Evolutionary conservation across 2,113 vertebrate species (phyloP).

Genomic region (Sphyrna mokarran): DNA sequence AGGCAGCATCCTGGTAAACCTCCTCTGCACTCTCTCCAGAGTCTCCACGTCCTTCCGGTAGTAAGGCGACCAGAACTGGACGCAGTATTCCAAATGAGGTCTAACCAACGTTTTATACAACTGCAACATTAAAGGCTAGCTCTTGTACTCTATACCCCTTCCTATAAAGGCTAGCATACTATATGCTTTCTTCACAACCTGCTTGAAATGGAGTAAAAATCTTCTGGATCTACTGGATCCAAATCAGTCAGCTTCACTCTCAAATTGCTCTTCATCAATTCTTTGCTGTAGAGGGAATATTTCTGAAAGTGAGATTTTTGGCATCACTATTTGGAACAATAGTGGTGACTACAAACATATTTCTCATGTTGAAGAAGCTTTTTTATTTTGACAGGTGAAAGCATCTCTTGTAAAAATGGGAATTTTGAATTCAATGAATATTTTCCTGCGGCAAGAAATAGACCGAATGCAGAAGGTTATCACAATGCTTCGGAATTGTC

Average conservation of each 20-base stretch:
- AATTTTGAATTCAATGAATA: slow-evolving; percentile 65
- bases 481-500: slow-evolving; percentile 50
- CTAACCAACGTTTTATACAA: too few relatives aligned
- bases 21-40: too few relatives aligned
- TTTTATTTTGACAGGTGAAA: slow-evolving; percentile 55
- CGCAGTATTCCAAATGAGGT: too few relatives aligned
- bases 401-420: slow-evolving; percentile 62
- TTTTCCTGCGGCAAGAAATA: slow-evolving; percentile 68
- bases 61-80: too few relatives aligned
- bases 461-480: slow-evolving; percentile 67
- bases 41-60: too few relatives aligned
- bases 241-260: not conserved
- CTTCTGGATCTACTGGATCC: not conserved
- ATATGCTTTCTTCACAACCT: too few relatives aligned
- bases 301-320: not conserved
- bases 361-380: not conserved
- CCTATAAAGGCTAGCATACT: too few relatives aligned
- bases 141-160: too few relatives aligned
- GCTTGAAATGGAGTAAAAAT: not conserved
- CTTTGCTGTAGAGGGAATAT: not conserved
- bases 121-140: too few relatives aligned
- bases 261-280: not conserved
- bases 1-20: too few relatives aligned
- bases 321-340: not conserved
- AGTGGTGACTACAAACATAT: not conserved